A percentile compares a stretch with the other conserved stretches of the same genome.
Evolutionary conservation across 2,113 vertebrate species (phyloP).

Genomic region (Zosterops lateralis): DNA sequence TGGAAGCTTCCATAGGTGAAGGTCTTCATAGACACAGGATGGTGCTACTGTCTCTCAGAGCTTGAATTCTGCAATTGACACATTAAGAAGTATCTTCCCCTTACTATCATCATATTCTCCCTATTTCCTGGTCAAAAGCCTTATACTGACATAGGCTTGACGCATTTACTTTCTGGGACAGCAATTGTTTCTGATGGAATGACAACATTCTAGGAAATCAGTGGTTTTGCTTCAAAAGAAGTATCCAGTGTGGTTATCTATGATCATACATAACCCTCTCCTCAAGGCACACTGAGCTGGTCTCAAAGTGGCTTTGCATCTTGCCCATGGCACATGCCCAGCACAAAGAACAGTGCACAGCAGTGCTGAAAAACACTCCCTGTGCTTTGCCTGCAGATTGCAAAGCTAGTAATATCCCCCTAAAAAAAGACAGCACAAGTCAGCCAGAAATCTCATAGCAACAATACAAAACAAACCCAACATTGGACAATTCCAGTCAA

Average conservation of each 20-base stretch:
- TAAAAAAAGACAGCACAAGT: not conserved
- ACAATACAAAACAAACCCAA: not conserved
- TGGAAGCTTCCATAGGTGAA: not conserved
- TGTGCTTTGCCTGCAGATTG: not conserved
- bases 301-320: not conserved
- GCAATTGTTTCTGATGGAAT: not conserved
- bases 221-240: not conserved
- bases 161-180: not conserved
- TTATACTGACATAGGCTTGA: not conserved
- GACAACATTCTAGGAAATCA: not conserved
- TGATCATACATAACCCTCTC: not conserved
- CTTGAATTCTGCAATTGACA: accelerated
- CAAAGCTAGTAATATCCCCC: not conserved
- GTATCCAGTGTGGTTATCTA: not conserved
- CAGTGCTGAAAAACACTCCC: not conserved
- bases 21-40: not conserved
- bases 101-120: not conserved
- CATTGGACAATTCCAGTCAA: not conserved
- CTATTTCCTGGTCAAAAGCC: not conserved
- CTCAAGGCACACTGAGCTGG: not conserved
- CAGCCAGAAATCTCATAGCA: not conserved
- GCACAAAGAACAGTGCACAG: not conserved
- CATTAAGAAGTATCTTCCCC: not conserved
- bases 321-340: not conserved
- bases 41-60: not conserved